phyloP scores from a whole-genome alignment of 2,797 vertebrate genomes.

The Enteromius treurensis region DNA sequence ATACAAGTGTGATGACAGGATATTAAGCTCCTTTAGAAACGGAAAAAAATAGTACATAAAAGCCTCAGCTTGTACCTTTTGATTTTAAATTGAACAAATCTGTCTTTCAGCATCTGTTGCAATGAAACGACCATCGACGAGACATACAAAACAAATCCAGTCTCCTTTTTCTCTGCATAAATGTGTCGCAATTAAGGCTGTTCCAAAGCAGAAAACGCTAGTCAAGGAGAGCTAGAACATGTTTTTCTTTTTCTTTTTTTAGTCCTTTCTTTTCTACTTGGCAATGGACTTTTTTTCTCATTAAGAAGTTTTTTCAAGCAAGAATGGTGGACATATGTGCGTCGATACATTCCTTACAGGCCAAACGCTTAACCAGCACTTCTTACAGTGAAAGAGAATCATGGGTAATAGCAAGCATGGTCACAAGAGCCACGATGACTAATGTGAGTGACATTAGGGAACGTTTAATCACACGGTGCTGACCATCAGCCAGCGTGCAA shows the following conservation, averaged over 20 bases:
- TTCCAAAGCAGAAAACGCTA: conserved; percentile 61
- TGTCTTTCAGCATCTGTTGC: conserved; percentile 62
- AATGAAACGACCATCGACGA: conserved; percentile 59
- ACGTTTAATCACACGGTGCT: conserved; percentile 36
- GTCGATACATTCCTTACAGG: conserved; percentile 35
- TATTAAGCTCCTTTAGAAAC: conserved; percentile 46
- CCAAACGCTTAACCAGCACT: conserved; percentile 25
- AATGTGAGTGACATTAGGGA: conserved; percentile 28
- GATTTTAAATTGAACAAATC: conserved; percentile 63
- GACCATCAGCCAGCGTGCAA: conserved; percentile 34
- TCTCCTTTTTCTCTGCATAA: conserved; percentile 45
- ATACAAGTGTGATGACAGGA: conserved; percentile 47
- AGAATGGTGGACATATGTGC: conserved; percentile 72
- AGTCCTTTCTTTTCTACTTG: conserved; percentile 53
- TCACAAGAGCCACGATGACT: background rate
- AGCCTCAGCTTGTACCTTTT: conserved; percentile 56
- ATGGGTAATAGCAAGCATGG: conserved; percentile 10
- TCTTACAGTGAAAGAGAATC: conserved; percentile 18
- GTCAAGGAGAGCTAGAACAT: conserved; percentile 45
- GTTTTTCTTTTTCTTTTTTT: conserved; percentile 37
- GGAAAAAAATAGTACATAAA: conserved; percentile 46
- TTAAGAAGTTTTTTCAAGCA: conserved; percentile 65
- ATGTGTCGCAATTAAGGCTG: conserved; percentile 65
- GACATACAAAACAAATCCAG: conserved; percentile 51
- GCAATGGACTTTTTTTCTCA: conserved; percentile 63